Conservation (phyloP, 1,140 invertebrate species). For the Drosophila littoralis region DNA sequence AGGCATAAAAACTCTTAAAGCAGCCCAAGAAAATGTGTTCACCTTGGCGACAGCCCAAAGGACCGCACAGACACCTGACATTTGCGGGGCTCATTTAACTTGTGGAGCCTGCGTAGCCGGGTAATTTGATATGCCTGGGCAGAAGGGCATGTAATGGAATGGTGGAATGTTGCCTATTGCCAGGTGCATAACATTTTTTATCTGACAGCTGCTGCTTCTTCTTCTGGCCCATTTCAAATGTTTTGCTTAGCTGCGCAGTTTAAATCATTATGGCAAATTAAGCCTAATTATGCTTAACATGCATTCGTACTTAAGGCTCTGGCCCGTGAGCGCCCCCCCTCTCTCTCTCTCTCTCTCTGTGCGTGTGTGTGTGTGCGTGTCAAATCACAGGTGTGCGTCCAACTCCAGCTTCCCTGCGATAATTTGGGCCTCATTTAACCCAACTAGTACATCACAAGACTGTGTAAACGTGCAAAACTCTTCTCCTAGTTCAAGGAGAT, state of each 20-base stretch:
- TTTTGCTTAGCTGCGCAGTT: slow-evolving; percentile 67
- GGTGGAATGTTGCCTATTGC: slow-evolving; percentile 46
- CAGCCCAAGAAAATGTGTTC: slow-evolving; percentile 45
- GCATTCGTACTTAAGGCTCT: slow-evolving; percentile 68
- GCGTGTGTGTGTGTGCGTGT: neutral
- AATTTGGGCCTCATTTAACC: slow-evolving; percentile 40
- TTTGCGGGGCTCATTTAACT: slow-evolving; percentile 59
- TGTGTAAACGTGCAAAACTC: slow-evolving; percentile 9
- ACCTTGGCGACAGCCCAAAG: slow-evolving; percentile 33
- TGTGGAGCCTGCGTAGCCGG: slow-evolving; percentile 30
- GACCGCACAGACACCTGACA: slow-evolving; percentile 54
- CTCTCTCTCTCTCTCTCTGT: neutral
- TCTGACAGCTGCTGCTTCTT: slow-evolving; percentile 36
- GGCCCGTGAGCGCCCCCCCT: neutral
- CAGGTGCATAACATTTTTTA: slow-evolving; percentile 58
- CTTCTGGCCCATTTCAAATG: slow-evolving; percentile 59
- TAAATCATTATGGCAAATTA: slow-evolving; percentile 80
- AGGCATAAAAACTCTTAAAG: slow-evolving; percentile 62
- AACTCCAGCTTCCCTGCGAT: slow-evolving; percentile 18
- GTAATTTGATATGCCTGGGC: slow-evolving; percentile 45
- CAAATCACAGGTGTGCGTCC: slow-evolving; percentile 26
- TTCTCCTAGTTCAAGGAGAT: neutral
- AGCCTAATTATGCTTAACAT: slow-evolving; percentile 75
- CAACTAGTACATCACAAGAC: slow-evolving; percentile 1
- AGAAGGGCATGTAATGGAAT: slow-evolving; percentile 20